Evolutionary conservation across 2,113 vertebrate genomes (phyloP), one percentile per base, ranked within the genome.

Genomic region (Holacanthus passer): DNA sequence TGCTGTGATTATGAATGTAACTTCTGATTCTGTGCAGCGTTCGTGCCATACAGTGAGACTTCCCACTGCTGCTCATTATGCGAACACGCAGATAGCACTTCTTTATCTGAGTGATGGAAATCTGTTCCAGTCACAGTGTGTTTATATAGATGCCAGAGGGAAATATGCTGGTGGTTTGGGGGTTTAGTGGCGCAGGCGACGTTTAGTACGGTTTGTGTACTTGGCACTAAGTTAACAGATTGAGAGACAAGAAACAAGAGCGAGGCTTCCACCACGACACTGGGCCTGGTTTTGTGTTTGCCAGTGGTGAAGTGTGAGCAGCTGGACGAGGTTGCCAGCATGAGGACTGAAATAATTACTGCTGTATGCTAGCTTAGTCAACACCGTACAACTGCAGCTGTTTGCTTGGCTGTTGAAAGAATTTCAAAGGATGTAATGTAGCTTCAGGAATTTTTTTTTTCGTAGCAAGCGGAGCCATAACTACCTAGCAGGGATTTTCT

Each of bases 321-420:
- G 92, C 93, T 94, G 92, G 75, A 84, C 77, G 82, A 82, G 67
- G 87, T 89, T 83, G 86, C 83, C 90, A 89, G 84, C 77, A 64
- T 53, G 76, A 89, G 77, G 66, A 87, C 87, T 88, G 83, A 89
- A 91, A 88, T 90, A 90, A 93, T 94, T 83, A 83, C 87, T 77
- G 84, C 90, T 87, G 75, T 47, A 79, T 90, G 90, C 76, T 52
- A 64, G 79, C 78, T 70, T 71, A 62, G 73, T 90, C 71, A 77
- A 71, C 79, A 29, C 20, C 24, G 43, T 50, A 52, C 75, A 71
- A 67, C 73, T 87, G 88, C 92, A 94, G 90, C 91, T 90, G 93
- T 87, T 92, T 90, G 77, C 79, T 86, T 81, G 77, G 79, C 67
- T 50, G 80, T 70, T 88, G 80, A 90, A 87, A 90, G 85, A 80